Evolutionary conservation across 2,113 vertebrate genomes (phyloP), one percentile per base, ranked within the genome.

Genomic region (Vulpes ferrilata): DNA sequence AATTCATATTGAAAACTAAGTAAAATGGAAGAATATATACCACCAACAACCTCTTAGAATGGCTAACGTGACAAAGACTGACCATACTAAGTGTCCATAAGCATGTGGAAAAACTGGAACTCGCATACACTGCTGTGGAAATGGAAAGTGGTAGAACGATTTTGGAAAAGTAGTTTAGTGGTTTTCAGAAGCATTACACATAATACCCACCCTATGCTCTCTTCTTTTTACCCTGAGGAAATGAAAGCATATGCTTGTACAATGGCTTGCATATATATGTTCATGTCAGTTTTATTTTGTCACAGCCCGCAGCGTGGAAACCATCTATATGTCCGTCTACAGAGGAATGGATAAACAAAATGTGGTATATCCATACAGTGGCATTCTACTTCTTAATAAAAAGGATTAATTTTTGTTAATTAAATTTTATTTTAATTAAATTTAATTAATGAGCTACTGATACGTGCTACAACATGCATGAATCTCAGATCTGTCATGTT

Each of bases 91-190:
- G 32, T 84, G 25, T 87, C 53, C 27, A 11, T 51, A 4, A 93
- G 19, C 8, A 3, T 22, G 1, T 60, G 9, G 60, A 59, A 55
- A 51, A 78, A 69, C 60, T 55, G 27, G 43, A 88, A 78, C 43
- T 85, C n/a, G 23, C 38, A 17, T 73, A 16, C 11, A 12, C 7
- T 86, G 38, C 43, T 80, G 69, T 84, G 60, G n/a, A 64, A 79
- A 65, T 43, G 22, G 65, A 43, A 60, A 67, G 92, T 79, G 59
- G 30, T 51, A 23, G 71, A 64, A 84, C 69, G 51, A 23, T 73
- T 69, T 82, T 95, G 78, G n/a, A 84, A 96, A 92, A 35, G 5
- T 17, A 67, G 60, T 93, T 69, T 25, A 35, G 20, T 43, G 69
- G 8, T 43, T 55, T 93, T 95, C 38, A 30, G 59, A 82, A 80